Base-by-base conservation (phyloP, 1,140 invertebrate species). In the Lepidurus apus region DNA sequence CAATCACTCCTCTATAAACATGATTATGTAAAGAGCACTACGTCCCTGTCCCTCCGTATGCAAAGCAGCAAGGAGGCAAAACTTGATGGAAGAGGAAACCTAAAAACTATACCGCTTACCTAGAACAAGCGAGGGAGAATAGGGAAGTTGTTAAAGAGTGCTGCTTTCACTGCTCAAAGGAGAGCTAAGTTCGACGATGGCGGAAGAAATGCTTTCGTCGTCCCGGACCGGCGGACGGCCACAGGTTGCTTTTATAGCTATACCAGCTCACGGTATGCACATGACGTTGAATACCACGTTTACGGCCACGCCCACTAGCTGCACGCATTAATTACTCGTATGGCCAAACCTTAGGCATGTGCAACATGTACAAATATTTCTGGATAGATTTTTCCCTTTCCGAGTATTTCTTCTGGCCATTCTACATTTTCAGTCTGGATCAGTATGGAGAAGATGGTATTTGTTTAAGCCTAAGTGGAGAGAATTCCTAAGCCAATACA, bases 211-310 rank as follows among this genome's bases (percentile, higher is more conserved):
- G 53, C 53, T 21, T 65, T 21, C 53, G 53, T 65, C 53, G 17
- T 65, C 21, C 21, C 21, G 21, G 13, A 21, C 17, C 21, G 53
- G 53, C 17, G 13, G 8, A 65, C 53, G 8, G 53, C 53, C 53
- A 65, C 53, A 65, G n/a, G 53, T 65, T 65, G 53, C 53, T 65
- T 65, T 65, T 65, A 65, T 65, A 65, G 53, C 17, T 34, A 34
- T 65, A 65, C 53, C 13, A 21, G 9, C 53, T 65, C 17, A 65
- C 53, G 53, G 53, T 65, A 65, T 65, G 53, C 53, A n/a, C 53
- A 65, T 34, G 53, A 65, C 53, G 53, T 65, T 65, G 53, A 65
- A 21, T 65, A 7, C 53, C 53, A 13, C 21, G 13, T 21, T 65
- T 65, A 6, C 8, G 11, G 47, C 4, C 21, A 1, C 53, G 53